phyloP scores from a whole-genome alignment of 1,140 invertebrate genomes.

The Lordiphosa mommai region DNA sequence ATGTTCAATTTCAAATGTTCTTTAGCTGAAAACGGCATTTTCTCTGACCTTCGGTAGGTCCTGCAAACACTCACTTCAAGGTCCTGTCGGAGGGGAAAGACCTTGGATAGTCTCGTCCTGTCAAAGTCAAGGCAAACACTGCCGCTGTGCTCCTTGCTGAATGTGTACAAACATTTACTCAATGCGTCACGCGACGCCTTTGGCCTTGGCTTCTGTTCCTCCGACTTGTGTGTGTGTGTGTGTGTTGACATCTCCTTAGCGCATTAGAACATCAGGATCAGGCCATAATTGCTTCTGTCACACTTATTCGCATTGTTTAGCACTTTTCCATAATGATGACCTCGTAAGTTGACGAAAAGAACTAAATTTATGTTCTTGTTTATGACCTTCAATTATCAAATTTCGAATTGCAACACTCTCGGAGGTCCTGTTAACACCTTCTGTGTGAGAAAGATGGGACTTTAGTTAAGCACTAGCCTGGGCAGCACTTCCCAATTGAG shows the following conservation, averaged over 20 bases:
- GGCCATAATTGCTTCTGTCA: conserved; percentile 69
- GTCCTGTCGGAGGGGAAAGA: conserved; percentile 33
- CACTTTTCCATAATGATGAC: conserved; percentile 53
- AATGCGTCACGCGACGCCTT: conserved; percentile 67
- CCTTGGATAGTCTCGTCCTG: conserved; percentile 52
- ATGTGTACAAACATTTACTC: conserved; percentile 65
- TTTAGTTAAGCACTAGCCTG: too few species aligned
- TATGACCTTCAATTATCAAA: conserved; percentile 34
- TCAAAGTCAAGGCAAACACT: conserved; percentile 58
- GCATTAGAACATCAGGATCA: conserved; percentile 38
- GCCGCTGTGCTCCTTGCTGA: conserved; percentile 52
- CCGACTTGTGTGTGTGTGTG: conserved; percentile 30
- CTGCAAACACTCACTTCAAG: conserved; percentile 36
- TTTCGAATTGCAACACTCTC: conserved; percentile 21
- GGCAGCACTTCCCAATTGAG: too few species aligned
- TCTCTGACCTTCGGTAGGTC: conserved; percentile 47
- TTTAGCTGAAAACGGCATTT: conserved; percentile 20
- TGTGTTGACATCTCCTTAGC: conserved; percentile 64
- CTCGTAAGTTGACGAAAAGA: conserved; percentile 44
- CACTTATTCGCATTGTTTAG: conserved; percentile 70
- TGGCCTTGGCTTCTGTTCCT: conserved; percentile 70
- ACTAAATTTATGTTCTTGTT: conserved; percentile 30
- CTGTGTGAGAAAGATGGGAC: neutral
- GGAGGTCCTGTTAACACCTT: conserved; percentile 50
- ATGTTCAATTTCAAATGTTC: neutral